Percentiles rank a stretch among this genome's conserved stretches.
Evolutionary conservation across 2,888 invertebrate species (phyloP).

Genomic region (Drosophila leonis): DNA sequence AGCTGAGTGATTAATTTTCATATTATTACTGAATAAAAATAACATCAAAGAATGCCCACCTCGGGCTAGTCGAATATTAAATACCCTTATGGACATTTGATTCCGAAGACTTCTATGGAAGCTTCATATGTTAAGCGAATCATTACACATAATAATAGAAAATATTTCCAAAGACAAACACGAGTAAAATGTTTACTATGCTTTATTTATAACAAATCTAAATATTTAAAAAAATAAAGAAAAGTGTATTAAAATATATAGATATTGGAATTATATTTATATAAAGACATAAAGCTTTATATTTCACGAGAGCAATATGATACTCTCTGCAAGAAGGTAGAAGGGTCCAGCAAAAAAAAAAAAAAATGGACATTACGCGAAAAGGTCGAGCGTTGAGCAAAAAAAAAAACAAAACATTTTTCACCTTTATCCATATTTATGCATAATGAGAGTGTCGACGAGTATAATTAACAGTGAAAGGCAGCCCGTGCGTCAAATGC

Average conservation of each 20-base stretch:
- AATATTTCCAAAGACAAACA: neutral
- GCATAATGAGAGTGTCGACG: constrained; percentile 69
- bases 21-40: constrained; percentile 60
- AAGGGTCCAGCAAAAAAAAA: constrained; percentile 7
- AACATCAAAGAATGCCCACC: neutral
- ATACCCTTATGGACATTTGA: neutral
- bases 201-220: no score
- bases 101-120: no score
- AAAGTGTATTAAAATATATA: neutral
- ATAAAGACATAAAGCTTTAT: neutral
- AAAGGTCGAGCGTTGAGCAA: constrained; percentile 56
- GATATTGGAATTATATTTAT: neutral
- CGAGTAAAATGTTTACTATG: no score
- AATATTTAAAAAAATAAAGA: no score
- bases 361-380: constrained; percentile 43
- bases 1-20: constrained; percentile 76
- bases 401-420: constrained; percentile 31
- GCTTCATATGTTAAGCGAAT: neutral
- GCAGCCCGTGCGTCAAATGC: constrained; percentile 62
- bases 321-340: constrained; percentile 5
- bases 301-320: neutral
- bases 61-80: neutral
- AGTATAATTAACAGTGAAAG: constrained; percentile 76
- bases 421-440: constrained; percentile 68
- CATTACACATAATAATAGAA: neutral